Evolutionary conservation across 2,888 invertebrate genomes (phyloP).

Genomic region (Dendrolimus pini): DNA sequence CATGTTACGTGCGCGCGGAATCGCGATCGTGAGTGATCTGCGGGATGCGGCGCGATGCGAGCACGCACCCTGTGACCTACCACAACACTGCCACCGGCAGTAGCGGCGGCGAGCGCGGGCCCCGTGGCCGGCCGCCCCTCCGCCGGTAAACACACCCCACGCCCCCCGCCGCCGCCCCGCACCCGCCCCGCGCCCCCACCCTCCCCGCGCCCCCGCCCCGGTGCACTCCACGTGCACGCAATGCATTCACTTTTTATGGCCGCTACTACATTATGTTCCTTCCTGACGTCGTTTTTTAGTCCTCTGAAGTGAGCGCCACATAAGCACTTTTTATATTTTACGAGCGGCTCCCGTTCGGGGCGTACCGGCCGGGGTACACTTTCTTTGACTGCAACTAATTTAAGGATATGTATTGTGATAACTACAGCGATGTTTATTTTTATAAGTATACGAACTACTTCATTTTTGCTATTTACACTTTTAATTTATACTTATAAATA

Average conservation of each 20-base stretch:
- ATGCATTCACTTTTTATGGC: conserved; percentile 71
- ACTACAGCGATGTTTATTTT: neutral
- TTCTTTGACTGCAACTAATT: conserved; percentile 55
- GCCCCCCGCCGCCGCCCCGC: conserved; percentile 34
- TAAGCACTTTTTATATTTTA: conserved; percentile 73
- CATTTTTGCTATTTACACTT: neutral
- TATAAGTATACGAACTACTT: neutral
- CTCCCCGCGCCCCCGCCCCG: conserved; percentile 26
- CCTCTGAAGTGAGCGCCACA: conserved; percentile 59
- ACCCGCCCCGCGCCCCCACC: conserved; percentile 20
- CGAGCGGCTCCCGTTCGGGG: conserved; percentile 53
- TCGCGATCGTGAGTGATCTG: conserved; percentile 51
- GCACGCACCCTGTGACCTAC: conserved; percentile 76
- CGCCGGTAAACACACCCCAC: conserved; percentile 66
- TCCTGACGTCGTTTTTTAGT: conserved; percentile 64
- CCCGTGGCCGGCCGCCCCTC: conserved; percentile 52
- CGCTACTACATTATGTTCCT: conserved; percentile 72
- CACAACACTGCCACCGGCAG: conserved; percentile 76
- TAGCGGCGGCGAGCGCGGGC: conserved; percentile 36
- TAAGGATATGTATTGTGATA: conserved; percentile 27
- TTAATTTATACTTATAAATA: neutral
- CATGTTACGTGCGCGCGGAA: conserved; percentile 56
- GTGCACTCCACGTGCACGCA: conserved; percentile 69
- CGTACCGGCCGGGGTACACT: conserved; percentile 50
- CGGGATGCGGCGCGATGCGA: conserved; percentile 42